Conservation (phyloP, 92 coral and sea anemone species). For the Phenganax subtilis region DNA sequence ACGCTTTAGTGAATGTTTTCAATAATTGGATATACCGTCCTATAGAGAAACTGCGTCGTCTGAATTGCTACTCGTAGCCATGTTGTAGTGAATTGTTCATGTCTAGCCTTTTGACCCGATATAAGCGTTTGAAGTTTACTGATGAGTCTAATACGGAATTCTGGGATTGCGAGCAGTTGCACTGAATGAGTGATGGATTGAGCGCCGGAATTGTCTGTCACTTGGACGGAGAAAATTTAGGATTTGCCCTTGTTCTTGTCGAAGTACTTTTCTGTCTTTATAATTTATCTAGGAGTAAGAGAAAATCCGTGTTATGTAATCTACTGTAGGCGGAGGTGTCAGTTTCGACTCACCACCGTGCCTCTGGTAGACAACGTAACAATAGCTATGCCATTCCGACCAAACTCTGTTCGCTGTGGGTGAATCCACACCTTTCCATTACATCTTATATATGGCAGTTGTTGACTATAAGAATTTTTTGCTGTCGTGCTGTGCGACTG, state of each 20-base stretch:
- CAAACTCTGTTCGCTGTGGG: no score
- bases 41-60: no score
- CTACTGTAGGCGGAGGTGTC: not conserved
- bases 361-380: no score
- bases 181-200: no score
- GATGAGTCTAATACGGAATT: not conserved
- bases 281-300: not conserved
- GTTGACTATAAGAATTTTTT: no score
- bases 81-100: not conserved
- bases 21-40: no score
- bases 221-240: not conserved
- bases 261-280: not conserved
- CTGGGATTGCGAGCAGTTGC: not conserved
- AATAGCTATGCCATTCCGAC: no score
- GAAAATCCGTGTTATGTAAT: not conserved
- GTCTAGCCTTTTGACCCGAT: constrained; percentile 5
- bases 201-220: not conserved
- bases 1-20: not conserved
- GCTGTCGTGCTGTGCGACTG: not conserved
- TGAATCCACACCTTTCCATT: no score
- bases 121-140: not conserved
- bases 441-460: no score
- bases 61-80: not conserved
- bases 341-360: no score
- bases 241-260: not conserved